These are phyloP conservation scores for Tauraco hartlaubi DNA, from an alignment of 2,797 vertebrate species.

Conservation along the genomic window DNA sequence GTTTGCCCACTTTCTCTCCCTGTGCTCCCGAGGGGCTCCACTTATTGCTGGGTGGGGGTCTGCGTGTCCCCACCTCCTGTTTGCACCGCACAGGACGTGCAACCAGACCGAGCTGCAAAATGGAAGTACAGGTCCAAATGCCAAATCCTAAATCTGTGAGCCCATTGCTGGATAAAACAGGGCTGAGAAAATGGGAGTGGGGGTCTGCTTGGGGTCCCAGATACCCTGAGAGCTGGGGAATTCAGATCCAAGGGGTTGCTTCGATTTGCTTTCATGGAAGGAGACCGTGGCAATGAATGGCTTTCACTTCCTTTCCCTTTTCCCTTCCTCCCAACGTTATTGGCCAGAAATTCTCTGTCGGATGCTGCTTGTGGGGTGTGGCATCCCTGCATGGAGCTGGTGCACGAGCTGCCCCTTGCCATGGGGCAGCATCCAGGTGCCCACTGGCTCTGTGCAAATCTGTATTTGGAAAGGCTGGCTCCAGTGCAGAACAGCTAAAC, in stretches of 20 bases:
- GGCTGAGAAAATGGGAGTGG: background rate
- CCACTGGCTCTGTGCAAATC: background rate
- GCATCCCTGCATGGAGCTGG: accelerated
- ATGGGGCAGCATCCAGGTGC: accelerated
- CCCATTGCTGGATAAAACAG: accelerated
- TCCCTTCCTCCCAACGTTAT: background rate
- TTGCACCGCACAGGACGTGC: background rate
- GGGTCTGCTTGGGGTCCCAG: background rate
- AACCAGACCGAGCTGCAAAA: background rate
- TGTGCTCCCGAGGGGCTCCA: accelerated
- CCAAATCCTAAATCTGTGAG: accelerated
- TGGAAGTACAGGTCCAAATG: background rate
- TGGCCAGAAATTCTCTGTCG: background rate
- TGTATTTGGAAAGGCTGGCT: background rate
- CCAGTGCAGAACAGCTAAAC: background rate
- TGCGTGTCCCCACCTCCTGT: background rate
- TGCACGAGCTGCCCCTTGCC: accelerated
- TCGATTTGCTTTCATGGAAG: background rate
- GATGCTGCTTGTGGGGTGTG: accelerated
- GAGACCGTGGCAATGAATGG: background rate
- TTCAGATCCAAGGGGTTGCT: background rate
- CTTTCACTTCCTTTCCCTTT: background rate
- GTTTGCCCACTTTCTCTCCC: background rate
- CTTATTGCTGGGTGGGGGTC: background rate
- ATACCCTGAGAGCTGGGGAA: background rate